Conservation (phyloP, 1,140 invertebrate genomes). For the Batillaria attramentaria region DNA sequence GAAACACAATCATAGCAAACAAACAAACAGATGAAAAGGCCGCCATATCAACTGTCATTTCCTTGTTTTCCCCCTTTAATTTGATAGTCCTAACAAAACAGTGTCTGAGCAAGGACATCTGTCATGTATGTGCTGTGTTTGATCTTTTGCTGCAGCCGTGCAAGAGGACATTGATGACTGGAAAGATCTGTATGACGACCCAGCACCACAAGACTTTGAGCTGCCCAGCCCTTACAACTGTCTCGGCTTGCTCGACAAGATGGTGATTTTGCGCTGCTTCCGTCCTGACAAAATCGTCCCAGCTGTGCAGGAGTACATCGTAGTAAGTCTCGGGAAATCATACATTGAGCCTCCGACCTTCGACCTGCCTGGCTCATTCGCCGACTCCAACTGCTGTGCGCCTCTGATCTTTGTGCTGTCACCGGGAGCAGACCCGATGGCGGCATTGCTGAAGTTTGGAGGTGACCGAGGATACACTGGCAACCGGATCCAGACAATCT, state of each 20-base stretch:
- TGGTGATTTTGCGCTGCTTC: slow-evolving; percentile 66
- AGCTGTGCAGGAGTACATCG: slow-evolving; percentile 68
- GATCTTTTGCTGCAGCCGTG: slow-evolving; percentile 57
- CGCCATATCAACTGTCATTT: not conserved
- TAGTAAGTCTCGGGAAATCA: slow-evolving; percentile 67
- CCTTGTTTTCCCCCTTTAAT: not conserved
- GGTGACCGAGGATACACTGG: slow-evolving; percentile 68
- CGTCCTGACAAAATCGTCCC: slow-evolving; percentile 71
- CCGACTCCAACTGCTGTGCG: slow-evolving; percentile 69
- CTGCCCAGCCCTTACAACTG: slow-evolving; percentile 61
- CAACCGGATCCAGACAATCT: slow-evolving; percentile 69
- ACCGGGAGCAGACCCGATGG: slow-evolving; percentile 72
- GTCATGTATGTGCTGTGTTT: not conserved
- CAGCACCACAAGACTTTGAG: slow-evolving; percentile 58
- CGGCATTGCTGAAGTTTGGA: slow-evolving; percentile 71
- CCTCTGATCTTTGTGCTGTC: slow-evolving; percentile 72
- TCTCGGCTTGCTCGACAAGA: slow-evolving; percentile 59
- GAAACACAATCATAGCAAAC: not conserved
- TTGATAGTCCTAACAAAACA: too few species aligned
- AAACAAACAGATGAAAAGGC: not conserved
- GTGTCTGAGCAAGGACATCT: not conserved
- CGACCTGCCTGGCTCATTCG: slow-evolving; percentile 70
- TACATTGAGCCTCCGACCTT: slow-evolving; percentile 73
- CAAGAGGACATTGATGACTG: slow-evolving; percentile 65
- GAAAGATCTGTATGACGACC: slow-evolving; percentile 73